Percentiles rank a stretch among this genome's conserved stretches.
phyloP scores from a whole-genome alignment of 2,888 invertebrate genomes.

The Heliconius ismenius region DNA sequence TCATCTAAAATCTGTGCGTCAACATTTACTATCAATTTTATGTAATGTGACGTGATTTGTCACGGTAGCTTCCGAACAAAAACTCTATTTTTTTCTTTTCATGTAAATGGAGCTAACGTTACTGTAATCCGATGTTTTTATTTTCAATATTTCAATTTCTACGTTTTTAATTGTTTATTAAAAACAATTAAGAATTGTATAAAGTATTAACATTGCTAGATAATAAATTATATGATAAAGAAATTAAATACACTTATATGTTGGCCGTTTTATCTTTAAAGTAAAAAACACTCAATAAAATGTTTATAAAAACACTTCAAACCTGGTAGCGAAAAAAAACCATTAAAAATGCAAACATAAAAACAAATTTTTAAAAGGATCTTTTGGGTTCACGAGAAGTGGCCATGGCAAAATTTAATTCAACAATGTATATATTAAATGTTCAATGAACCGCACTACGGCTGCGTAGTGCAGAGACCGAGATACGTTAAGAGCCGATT shows the following conservation, averaged over 20 bases:
- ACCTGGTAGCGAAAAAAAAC: slow-evolving; percentile 9
- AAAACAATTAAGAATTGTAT: neutral
- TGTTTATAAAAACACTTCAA: neutral
- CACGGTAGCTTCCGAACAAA: neutral
- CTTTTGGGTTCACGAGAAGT: slow-evolving; percentile 40
- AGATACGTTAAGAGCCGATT: slow-evolving; percentile 21
- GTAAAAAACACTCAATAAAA: neutral
- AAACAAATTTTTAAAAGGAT: slow-evolving; percentile 10
- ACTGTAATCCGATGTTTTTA: neutral
- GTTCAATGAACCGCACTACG: slow-evolving; percentile 37
- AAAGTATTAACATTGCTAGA: neutral
- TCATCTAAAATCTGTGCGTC: slow-evolving; percentile 36
- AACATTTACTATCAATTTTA: slow-evolving; percentile 15
- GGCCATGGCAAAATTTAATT: slow-evolving; percentile 39
- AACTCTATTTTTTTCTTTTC: neutral
- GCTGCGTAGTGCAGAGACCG: slow-evolving; percentile 15
- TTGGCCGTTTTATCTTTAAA: neutral
- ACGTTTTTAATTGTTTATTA: neutral
- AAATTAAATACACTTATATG: neutral
- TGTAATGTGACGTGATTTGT: slow-evolving; percentile 16
- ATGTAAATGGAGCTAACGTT: neutral
- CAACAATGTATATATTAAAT: slow-evolving; percentile 34
- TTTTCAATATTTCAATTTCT: too few species aligned
- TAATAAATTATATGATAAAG: neutral
- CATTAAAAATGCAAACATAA: neutral